A percentile compares a stretch with the other conserved stretches of the same genome.
Conservation (phyloP, 2,113 vertebrate species). For the Gallinago jamesoni region DNA sequence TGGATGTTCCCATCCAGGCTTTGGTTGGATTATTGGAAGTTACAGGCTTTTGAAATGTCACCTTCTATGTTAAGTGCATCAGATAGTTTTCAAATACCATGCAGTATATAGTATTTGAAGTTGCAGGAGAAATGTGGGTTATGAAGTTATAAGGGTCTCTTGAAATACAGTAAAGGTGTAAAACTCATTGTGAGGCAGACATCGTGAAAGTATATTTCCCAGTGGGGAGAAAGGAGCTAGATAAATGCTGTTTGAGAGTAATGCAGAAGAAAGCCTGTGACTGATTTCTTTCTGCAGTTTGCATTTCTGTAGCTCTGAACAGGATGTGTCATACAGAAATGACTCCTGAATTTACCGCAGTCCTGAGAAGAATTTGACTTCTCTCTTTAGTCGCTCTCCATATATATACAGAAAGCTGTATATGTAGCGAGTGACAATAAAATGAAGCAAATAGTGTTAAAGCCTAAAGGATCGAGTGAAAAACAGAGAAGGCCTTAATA, state of each 20-base stretch:
- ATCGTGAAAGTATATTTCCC: not conserved
- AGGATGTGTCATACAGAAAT: conserved; percentile 26
- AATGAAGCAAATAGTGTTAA: not conserved
- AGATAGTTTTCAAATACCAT: not conserved
- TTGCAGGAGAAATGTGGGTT: not conserved
- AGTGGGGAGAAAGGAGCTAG: not conserved
- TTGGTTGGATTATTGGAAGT: not conserved
- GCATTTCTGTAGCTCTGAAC: conserved; percentile 6
- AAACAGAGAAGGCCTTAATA: not conserved
- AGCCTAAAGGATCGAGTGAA: not conserved
- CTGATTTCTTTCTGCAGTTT: not conserved
- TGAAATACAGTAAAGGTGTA: not conserved
- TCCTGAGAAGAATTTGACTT: not conserved
- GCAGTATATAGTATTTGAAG: no score
- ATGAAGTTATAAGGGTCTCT: not conserved
- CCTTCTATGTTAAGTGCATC: not conserved
- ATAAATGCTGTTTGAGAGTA: not conserved
- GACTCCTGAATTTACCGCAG: not conserved
- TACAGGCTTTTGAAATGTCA: not conserved
- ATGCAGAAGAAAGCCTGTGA: not conserved
- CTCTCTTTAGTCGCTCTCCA: not conserved
- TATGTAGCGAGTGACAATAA: not conserved
- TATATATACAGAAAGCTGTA: not conserved
- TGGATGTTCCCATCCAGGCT: not conserved
- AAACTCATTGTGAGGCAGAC: not conserved